Percentiles rank a stretch among this genome's conserved stretches.
phyloP scores from a whole-genome alignment of 2,797 vertebrate species.

The Luscinia megarhynchos region DNA sequence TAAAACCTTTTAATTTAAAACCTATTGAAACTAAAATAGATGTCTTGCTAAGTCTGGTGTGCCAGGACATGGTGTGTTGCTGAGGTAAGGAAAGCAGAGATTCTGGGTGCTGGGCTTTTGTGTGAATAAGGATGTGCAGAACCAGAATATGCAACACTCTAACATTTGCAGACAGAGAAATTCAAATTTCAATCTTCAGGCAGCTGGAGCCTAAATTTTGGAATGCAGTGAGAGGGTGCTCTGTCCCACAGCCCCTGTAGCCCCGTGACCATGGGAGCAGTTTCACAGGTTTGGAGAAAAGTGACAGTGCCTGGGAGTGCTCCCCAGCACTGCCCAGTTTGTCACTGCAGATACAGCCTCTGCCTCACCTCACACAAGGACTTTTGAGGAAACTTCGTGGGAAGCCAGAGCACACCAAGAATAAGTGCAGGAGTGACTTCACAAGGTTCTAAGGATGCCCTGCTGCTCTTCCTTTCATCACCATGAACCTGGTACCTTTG shows the following conservation, averaged over 20 bases:
- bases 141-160: neutral
- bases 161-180: neutral
- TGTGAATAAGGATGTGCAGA: neutral
- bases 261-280: fast-evolving
- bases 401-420: neutral
- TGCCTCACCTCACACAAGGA: neutral
- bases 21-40: neutral
- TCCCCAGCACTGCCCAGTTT: neutral
- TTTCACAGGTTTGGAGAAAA: neutral
- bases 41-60: neutral
- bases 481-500: neutral
- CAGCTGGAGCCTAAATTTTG: neutral
- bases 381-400: neutral
- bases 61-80: neutral
- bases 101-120: neutral
- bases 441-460: neutral
- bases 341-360: neutral
- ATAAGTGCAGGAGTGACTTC: neutral
- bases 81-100: neutral
- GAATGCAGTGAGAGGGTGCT: neutral
- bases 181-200: neutral
- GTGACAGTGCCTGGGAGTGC: neutral
- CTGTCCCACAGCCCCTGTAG: too few species aligned
- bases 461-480: neutral
- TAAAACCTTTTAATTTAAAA: neutral